Evolutionary conservation across 2,888 invertebrate genomes (phyloP).

Genomic region (Macrophya annulata): DNA sequence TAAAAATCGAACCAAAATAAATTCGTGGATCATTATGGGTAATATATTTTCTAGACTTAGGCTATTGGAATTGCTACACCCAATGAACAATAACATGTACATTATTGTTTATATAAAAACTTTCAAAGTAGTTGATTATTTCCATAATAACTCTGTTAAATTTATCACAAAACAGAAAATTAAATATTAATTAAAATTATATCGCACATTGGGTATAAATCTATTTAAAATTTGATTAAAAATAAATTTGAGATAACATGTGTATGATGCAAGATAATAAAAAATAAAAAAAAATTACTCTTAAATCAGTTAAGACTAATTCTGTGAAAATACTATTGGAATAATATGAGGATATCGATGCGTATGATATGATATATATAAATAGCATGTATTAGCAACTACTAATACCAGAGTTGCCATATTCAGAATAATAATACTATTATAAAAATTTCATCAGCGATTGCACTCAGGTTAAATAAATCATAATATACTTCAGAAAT

Average conservation of each 20-base stretch:
- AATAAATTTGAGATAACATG: slow-evolving; percentile 10
- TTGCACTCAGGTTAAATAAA: slow-evolving; percentile 24
- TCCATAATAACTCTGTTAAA: not conserved
- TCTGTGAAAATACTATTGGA: slow-evolving; percentile 10
- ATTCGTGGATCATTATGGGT: not conserved
- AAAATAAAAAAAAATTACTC: slow-evolving; percentile 14
- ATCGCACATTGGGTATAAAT: not conserved
- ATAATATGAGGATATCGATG: slow-evolving; percentile 35
- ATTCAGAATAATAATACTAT: slow-evolving; percentile 12
- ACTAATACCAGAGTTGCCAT: slow-evolving; percentile 36
- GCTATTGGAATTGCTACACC: slow-evolving; percentile 17
- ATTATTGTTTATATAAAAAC: not conserved
- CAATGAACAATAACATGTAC: not conserved
- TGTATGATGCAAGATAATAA: not conserved
- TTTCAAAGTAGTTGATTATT: not conserved
- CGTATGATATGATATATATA: slow-evolving; percentile 39
- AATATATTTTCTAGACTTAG: slow-evolving; percentile 23
- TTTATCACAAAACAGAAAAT: not conserved
- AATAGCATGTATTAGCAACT: slow-evolving; percentile 44
- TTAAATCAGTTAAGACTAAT: not conserved
- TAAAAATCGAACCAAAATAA: not conserved
- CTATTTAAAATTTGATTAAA: not conserved
- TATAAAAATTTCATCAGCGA: slow-evolving; percentile 21
- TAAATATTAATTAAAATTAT: not conserved
- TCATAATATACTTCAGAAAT: not conserved